Percentiles rank a stretch among this genome's conserved stretches.
phyloP scores from a whole-genome alignment of 2,113 vertebrate genomes.

The Otis tarda region DNA sequence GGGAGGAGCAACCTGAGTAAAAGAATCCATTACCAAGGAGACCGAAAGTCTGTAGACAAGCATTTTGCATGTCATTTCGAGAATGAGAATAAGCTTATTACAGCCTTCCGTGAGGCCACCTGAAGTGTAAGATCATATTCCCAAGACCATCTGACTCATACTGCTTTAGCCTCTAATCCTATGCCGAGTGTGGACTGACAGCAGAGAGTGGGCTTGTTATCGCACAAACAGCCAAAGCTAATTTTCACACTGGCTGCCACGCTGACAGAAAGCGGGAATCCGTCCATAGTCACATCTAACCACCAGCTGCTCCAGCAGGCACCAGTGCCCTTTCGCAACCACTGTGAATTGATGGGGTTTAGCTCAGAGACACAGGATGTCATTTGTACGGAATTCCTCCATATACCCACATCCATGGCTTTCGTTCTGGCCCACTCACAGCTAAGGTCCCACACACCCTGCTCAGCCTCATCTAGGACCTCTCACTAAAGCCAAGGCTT shows the following conservation, averaged over 20 bases:
- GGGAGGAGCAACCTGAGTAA: neutral
- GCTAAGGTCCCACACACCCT: neutral
- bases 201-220: neutral
- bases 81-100: neutral
- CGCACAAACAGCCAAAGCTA: neutral
- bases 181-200: fast-evolving
- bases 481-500: neutral
- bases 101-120: neutral
- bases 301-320: neutral
- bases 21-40: neutral
- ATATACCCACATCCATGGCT: neutral
- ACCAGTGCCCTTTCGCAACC: neutral
- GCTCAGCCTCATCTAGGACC: neutral
- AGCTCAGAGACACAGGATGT: neutral
- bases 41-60: neutral
- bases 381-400: neutral
- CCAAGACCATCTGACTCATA: neutral
- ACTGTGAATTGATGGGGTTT: fast-evolving
- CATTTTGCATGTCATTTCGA: neutral
- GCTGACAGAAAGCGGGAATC: neutral
- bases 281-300: neutral
- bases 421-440: neutral
- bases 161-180: neutral
- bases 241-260: neutral
- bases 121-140: neutral